Base-by-base conservation (phyloP, 2,888 invertebrate species). In the Perdita meconis region DNA sequence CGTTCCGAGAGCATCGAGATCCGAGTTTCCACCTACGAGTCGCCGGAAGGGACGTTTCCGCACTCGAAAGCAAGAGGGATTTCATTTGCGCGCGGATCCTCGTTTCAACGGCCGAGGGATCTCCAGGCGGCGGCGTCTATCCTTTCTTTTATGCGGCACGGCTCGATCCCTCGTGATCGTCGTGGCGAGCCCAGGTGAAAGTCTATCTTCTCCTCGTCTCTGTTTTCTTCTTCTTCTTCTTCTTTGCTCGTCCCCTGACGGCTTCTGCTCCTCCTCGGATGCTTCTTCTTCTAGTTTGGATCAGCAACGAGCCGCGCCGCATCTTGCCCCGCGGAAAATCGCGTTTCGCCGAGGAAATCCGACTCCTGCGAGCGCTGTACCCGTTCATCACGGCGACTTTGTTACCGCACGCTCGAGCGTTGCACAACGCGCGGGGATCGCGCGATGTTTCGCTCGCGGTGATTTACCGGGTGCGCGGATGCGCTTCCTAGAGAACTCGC, bases 11-110 rank as follows among this genome's bases (percentile, higher is more conserved):
- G 51, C 76, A 72, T 67, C 80, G 66, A 72, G 80, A 72, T 70
- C 63, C 69, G 72, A 81, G 81, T 86, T 88, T 87, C 86, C 86
- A 85, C 83, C 84, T 87, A 84, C 87, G 72, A 83, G 77, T 75
- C 78, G 86, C 89, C 82, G 78, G 74, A 71, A 84, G 89, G 88
- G 88, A 89, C 87, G 82, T 88, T 88, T 83, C 85, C 81, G 83
- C 70, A 66, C 56, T 73, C 50, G 53, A 34, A 73, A 59, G 83
- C 30, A 83, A 79, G 81, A 81, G 83, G 82, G 81, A 82, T 87
- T 87, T 85, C 82, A 85, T 86, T 87, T 80, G 69, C 80, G 78
- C 77, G 83, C 81, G 81, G n/a, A 84, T 88, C 86, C 80, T 19
- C 86, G 85, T 86, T 86, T 78, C 78, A 68, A 60, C 57, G 64